Evolutionary conservation across 2,888 invertebrate species (phyloP), one percentile per base, ranked within the genome.

Genomic region (Aleiodes leptofemur): DNA sequence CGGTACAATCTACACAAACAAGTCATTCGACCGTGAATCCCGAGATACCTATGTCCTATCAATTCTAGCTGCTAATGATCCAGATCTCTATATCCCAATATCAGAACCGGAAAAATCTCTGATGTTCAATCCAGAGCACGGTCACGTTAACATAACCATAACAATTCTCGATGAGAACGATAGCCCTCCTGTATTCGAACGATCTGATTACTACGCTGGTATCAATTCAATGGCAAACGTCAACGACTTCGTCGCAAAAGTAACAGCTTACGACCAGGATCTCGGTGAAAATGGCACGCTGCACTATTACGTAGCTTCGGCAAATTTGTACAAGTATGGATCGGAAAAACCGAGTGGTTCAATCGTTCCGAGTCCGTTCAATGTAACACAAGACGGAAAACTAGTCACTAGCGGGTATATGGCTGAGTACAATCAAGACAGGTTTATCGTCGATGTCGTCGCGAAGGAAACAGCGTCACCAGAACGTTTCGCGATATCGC

Each of bases 371-470:
- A 96, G 96, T 55, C 97, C 97, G 0, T 97, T 97, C 84, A 94
- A 94, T 78, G 94, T 96, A 5, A 93, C 93, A 0, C 93, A 93
- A 70, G 92, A 93, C 81, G 96, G 96, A 80, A 90, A 92, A 88
- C 89, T 96, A 38, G 92, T 92, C 76, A 96, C 97, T 0, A 94
- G 96, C 0, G 93, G 94, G 43, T 95, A 95, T 83, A 94, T 97
- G 93, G 94, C 96, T 0, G 96, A 97, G 86, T 97, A 97, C 88
- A 96, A 96, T 85, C 96, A 97, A 83, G 96, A 97, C 85, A 91
- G 96, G 64, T 97, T 97, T 86, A 93, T 96, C 74, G 91, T 97
- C 70, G 95, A 96, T 84, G 92, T 97, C 59, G 92, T 96, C 9
- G 97, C 97, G 0, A 94, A 95, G 77, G 97, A 97, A 87, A 90